phyloP scores from a whole-genome alignment of 2,888 invertebrate genomes.

The Sphinx pinastri region DNA sequence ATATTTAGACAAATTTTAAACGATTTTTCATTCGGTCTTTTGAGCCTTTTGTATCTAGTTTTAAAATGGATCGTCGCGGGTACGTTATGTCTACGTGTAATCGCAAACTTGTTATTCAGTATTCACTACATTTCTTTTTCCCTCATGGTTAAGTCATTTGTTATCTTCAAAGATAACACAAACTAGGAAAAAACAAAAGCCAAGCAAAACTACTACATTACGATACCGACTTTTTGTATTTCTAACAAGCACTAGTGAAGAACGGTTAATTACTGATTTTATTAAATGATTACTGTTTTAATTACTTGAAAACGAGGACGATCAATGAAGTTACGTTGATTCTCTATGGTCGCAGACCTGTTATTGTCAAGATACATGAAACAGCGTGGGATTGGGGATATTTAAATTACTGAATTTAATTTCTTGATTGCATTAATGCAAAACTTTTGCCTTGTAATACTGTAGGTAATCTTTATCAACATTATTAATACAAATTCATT shows the following conservation, averaged over 20 bases:
- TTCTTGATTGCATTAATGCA: no score
- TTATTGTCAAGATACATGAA: no score
- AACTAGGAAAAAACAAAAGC: not conserved
- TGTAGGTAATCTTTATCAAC: no score
- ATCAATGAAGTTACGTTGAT: no score
- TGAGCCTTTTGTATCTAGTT: no score
- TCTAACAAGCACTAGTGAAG: not conserved
- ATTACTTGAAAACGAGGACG: not conserved
- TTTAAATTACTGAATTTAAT: no score
- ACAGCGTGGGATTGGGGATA: no score
- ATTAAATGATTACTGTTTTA: constrained; percentile 2
- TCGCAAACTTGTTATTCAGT: not conserved
- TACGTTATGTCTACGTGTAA: not conserved
- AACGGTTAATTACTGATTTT: not conserved
- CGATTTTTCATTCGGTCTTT: no score
- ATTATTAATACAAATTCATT: no score
- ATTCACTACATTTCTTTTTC: not conserved
- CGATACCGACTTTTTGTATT: not conserved
- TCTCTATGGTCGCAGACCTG: no score
- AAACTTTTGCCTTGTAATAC: no score
- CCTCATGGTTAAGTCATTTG: not conserved
- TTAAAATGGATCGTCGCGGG: not conserved
- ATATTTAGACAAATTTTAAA: no score
- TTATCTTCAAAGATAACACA: constrained; percentile 2
- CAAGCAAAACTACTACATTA: not conserved